Evolutionary conservation across 2,797 vertebrate species (phyloP).

Genomic region (Anolis apletophallus): DNA sequence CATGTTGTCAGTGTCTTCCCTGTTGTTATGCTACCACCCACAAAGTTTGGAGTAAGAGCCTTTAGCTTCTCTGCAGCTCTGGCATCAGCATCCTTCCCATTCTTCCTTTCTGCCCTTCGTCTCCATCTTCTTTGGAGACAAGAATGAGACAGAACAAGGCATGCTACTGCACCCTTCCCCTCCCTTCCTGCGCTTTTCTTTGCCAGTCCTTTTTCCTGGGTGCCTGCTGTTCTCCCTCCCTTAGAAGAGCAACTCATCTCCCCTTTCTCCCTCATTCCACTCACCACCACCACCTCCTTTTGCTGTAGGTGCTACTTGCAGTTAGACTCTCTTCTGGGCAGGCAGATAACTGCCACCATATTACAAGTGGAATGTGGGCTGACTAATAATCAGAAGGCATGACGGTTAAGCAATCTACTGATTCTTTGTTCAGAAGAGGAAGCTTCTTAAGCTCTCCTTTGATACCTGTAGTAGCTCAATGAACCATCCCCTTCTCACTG

Average conservation of each 20-base stretch:
- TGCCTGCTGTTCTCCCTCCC: not conserved
- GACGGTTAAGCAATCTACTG: conserved; percentile 9
- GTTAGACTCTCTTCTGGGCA: conserved; percentile 2
- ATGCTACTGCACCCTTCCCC: not conserved
- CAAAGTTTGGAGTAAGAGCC: not conserved
- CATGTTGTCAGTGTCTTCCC: not conserved
- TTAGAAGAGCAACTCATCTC: not conserved
- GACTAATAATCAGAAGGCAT: conserved; percentile 19
- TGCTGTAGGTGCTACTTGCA: not conserved
- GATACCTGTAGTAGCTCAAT: not conserved
- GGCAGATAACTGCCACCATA: conserved; percentile 24
- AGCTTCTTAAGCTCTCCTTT: not conserved
- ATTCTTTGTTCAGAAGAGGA: not conserved
- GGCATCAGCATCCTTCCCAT: not conserved
- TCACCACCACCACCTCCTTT: not conserved
- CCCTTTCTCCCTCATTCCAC: not conserved
- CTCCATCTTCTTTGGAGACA: not conserved
- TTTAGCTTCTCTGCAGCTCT: not conserved
- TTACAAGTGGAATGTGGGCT: conserved; percentile 13
- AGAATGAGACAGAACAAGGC: not conserved
- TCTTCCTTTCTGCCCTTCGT: not conserved
- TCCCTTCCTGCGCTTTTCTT: too few relatives aligned
- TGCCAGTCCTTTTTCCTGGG: not conserved
- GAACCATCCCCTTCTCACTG: not conserved
- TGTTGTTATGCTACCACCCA: not conserved